phyloP scores from a whole-genome alignment of 2,113 vertebrate genomes.

The Willisornis vidua region DNA sequence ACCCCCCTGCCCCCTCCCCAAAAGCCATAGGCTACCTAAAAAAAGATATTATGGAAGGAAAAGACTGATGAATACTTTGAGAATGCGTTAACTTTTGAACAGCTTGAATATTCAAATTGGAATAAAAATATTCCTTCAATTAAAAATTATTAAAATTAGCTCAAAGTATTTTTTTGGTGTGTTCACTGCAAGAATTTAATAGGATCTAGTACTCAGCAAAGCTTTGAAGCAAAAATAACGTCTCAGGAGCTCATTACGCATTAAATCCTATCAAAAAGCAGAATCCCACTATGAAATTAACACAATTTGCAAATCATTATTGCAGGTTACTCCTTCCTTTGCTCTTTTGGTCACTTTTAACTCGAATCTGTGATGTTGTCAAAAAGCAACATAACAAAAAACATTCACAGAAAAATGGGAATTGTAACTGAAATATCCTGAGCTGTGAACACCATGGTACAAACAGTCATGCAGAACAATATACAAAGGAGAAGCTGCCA shows the following conservation, averaged over 20 bases:
- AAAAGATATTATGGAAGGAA: background rate
- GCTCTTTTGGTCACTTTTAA: background rate
- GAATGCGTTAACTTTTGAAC: constrained; percentile 52
- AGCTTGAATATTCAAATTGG: constrained; percentile 69
- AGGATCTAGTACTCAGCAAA: constrained; percentile 68
- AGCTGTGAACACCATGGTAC: background rate
- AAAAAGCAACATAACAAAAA: background rate
- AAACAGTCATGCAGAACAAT: background rate
- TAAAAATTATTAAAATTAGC: constrained; percentile 74
- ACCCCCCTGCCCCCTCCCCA: background rate
- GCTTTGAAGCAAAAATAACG: constrained; percentile 73
- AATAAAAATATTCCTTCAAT: constrained; percentile 71
- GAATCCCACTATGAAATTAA: constrained; percentile 69
- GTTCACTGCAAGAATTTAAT: constrained; percentile 67
- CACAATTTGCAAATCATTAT: constrained; percentile 67
- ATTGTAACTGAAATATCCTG: background rate
- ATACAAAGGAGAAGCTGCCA: constrained; percentile 28
- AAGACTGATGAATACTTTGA: constrained; percentile 18
- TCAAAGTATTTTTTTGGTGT: constrained; percentile 66
- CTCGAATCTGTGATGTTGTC: background rate
- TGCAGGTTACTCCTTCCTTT: constrained; percentile 8
- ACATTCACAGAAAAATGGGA: background rate
- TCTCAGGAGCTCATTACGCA: constrained; percentile 72
- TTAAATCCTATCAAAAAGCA: constrained; percentile 73
- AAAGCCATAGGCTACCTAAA: background rate